Evolutionary conservation across 2,797 vertebrate species (phyloP).

Genomic region (Ctenochaetus hawaiiensis): DNA sequence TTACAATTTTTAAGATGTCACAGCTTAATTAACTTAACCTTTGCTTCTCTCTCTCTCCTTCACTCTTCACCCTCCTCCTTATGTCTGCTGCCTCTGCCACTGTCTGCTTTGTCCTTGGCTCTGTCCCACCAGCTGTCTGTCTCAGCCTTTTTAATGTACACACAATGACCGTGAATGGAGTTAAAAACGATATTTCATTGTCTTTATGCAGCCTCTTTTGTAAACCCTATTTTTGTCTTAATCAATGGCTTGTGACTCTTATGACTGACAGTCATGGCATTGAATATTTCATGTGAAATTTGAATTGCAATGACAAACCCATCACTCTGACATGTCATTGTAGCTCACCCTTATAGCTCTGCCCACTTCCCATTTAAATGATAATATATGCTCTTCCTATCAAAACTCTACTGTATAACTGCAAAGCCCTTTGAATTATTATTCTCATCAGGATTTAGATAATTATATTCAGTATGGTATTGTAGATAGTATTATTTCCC

Average conservation of each 20-base stretch:
- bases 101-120: constrained; percentile 64
- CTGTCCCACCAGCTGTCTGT: constrained; percentile 26
- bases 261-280: constrained; percentile 15
- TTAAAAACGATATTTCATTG: neutral
- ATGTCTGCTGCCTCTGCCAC: constrained; percentile 41
- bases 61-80: constrained; percentile 46
- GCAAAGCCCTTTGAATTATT: neutral
- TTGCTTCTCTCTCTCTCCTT: constrained; percentile 37
- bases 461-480: neutral
- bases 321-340: constrained; percentile 19
- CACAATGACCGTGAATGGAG: constrained; percentile 23
- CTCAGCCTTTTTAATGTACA: constrained; percentile 29
- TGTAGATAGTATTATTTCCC: neutral
- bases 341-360: neutral
- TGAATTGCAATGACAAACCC: constrained; percentile 24
- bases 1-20: constrained; percentile 44
- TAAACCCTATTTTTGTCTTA: constrained; percentile 2
- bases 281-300: constrained; percentile 22
- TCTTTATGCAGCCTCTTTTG: constrained; percentile 3
- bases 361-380: constrained; percentile 27
- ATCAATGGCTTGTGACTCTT: constrained; percentile 11
- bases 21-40: constrained; percentile 68
- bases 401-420: neutral
- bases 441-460: neutral
- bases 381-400: constrained; percentile 9